Percentiles rank a stretch among this genome's conserved stretches.
Evolutionary conservation across 2,888 invertebrate genomes (phyloP).

Genomic region (Sycophila texana): DNA sequence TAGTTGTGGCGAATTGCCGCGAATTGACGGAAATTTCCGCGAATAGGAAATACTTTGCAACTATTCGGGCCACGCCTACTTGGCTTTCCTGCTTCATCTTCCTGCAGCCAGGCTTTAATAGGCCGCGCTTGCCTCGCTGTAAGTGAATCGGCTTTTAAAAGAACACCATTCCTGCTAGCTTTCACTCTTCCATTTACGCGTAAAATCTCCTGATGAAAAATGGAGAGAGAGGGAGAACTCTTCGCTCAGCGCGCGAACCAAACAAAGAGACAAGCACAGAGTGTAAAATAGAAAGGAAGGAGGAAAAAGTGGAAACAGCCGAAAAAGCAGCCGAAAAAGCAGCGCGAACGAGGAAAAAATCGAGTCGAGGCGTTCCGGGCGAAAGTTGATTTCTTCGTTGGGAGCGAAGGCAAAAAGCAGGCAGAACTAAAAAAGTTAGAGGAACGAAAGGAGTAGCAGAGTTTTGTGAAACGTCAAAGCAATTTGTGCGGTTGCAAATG

Average conservation of each 20-base stretch:
- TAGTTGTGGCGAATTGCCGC: no score
- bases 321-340: not conserved
- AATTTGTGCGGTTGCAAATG: constrained; percentile 41
- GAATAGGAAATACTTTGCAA: constrained; percentile 46
- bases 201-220: constrained; percentile 20
- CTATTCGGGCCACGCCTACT: not conserved
- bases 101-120: constrained; percentile 8
- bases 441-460: not conserved
- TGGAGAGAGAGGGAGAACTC: not conserved
- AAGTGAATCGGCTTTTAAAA: constrained; percentile 23
- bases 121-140: not conserved
- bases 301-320: constrained; percentile 10
- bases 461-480: constrained; percentile 38
- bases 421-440: constrained; percentile 3
- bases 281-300: constrained; percentile 17
- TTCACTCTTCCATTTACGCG: constrained; percentile 18
- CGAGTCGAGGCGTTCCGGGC: not conserved
- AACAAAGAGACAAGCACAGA: not conserved
- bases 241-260: constrained; percentile 33
- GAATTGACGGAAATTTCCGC: not conserved
- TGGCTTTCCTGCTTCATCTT: not conserved
- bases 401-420: not conserved
- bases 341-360: not conserved
- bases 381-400: constrained; percentile 40
- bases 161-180: not conserved